Evolutionary conservation across 1,140 invertebrate genomes (phyloP), one percentile per base, ranked within the genome.

Genomic region (Tachypleus tridentatus): DNA sequence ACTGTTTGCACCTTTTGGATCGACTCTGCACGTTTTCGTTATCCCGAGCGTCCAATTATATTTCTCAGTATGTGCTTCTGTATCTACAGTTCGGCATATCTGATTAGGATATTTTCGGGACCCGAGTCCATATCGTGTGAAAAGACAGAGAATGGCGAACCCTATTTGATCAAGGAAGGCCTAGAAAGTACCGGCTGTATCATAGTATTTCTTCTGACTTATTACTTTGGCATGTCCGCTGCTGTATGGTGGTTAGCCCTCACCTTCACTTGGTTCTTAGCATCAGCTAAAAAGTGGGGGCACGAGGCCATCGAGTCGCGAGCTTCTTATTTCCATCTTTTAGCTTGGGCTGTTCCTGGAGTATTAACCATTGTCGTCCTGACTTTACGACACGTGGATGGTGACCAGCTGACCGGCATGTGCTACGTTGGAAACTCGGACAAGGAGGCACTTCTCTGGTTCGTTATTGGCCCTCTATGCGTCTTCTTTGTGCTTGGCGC

Each of bases 221-320:
- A 72, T 53, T 72, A 70, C 53, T 72, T 73, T 51, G 67, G 67
- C n/a, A 68, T 67, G 60, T 69, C 71, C 5, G 56, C 63, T 51
- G 49, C 57, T 11, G 53, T 70, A 6, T 70, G 70, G 70, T 70
- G 70, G 73, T 70, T 73, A 3, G 67, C 69, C 51, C 66, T 79
- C 10, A 72, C 75, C 4, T 60, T 80, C 3, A 75, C 73, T 3
- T 79, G 78, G 78, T 76, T 76, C 54, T 67, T 79, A 10, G 71
- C 74, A 4, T 75, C 77, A 57, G 94, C 93, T 29, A 83, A 97
- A 64, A 97, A 98, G 81, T 98, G 96, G 96, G 94, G 94, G 49
- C 93, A 97, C 76, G 96, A 98, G 80, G 94, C 95, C 29, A 97
- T 98, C 73, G 93, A 96, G 80, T 89, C 91, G 57, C 85, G 89